Evolutionary conservation across 2,797 vertebrate genomes (phyloP), one percentile per base, ranked within the genome.

Genomic region (Phrynocephalus forsythii): DNA sequence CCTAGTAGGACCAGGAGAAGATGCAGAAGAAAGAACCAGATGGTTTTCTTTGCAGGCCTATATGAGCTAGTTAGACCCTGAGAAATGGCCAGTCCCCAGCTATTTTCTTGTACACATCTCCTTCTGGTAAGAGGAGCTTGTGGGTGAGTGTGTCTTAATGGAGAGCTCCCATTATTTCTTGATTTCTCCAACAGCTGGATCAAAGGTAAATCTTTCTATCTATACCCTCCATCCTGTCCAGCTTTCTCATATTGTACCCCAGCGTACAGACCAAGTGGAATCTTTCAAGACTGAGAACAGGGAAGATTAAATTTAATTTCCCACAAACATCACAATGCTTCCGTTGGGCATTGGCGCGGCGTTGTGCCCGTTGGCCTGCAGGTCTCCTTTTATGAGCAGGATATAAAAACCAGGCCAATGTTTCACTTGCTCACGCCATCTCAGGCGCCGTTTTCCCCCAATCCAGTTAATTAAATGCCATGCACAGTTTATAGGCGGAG

Each of bases 401-500:
- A 92, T 91, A 91, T 96, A 97, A 96, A 96, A 93, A 71, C 94
- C 93, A 92, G 69, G 71, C 94, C 93, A 87, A 72, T 85, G 90
- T 89, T 94, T 93, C 92, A 94, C 95, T 95, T 85, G 91, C 95
- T 92, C 80, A 89, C 95, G 90, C 95, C 50, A 90, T 94, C 92
- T 89, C 89, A 89, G 28, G 91, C 91, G 90, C 93, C 83, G 72
- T 77, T 89, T 82, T 89, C 87, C 94, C 38, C 94, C 93, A 88
- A 90, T 38, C 78, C 87, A 94, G 95, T 93, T 95, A 94, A 96
- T 96, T 96, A 96, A 96, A 96, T 95, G 93, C 79, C 9, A 73
- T 94, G 94, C 93, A 87, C 93, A 91, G 94, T 89, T 94, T 91
- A 94, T 93, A 88, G 91, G 90, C 77, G 92, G 93, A 95, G 94